phyloP scores from a whole-genome alignment of 2,113 vertebrate genomes.

The Anarrhichthys ocellatus region DNA sequence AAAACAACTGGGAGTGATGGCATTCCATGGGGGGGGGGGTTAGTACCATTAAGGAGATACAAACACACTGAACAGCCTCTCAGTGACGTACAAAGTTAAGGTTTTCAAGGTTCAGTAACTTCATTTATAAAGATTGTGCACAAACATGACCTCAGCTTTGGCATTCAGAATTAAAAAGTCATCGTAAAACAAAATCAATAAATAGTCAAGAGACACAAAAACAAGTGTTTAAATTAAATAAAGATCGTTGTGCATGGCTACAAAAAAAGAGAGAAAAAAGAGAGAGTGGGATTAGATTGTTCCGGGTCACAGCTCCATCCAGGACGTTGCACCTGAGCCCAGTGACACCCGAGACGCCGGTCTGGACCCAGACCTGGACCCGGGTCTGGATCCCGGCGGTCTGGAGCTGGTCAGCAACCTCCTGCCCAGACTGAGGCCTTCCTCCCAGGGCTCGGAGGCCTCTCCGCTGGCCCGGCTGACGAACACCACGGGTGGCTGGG shows the following conservation, averaged over 20 bases:
- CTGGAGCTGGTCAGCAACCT: slow-evolving; percentile 38
- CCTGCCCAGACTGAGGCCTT: slow-evolving; percentile 37
- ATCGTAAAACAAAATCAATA: slow-evolving; percentile 25
- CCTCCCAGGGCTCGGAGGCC: slow-evolving; percentile 16
- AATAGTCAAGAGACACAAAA: slow-evolving; percentile 54
- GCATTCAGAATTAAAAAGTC: slow-evolving; percentile 62
- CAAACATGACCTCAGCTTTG: slow-evolving; percentile 63
- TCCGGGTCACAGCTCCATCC: slow-evolving; percentile 38
- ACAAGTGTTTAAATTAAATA: slow-evolving; percentile 4
- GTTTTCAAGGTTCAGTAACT: neutral
- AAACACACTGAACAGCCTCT: neutral
- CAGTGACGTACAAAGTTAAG: neutral
- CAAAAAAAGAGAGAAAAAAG: neutral
- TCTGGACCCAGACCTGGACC: neutral
- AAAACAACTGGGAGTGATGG: neutral
- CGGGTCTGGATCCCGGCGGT: slow-evolving; percentile 18
- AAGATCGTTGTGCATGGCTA: slow-evolving; percentile 45
- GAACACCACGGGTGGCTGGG: slow-evolving; percentile 81
- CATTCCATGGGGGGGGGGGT: no score
- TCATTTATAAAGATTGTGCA: slow-evolving; percentile 57
- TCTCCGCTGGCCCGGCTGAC: slow-evolving; percentile 87
- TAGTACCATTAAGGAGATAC: neutral
- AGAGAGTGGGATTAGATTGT: slow-evolving; percentile 16
- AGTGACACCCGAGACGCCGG: neutral
- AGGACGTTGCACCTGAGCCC: slow-evolving; percentile 25